phyloP scores from a whole-genome alignment of 2,888 invertebrate genomes.

The Teleogryllus oceanicus region DNA sequence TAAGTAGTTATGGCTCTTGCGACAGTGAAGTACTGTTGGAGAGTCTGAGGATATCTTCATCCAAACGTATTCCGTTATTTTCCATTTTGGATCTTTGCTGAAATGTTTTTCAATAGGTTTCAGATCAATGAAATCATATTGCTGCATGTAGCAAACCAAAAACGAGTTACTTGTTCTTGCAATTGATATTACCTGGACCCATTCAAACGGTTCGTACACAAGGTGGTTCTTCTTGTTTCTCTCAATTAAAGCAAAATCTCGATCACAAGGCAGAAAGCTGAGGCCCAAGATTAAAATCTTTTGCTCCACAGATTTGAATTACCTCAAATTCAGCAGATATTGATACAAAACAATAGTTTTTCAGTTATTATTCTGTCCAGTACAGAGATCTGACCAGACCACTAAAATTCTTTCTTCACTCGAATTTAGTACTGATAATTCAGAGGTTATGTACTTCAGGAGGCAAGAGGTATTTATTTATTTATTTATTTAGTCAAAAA shows the following conservation, averaged over 20 bases:
- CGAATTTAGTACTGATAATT: too few species aligned
- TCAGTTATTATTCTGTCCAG: too few species aligned
- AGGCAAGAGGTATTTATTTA: too few species aligned
- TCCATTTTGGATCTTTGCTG: not conserved
- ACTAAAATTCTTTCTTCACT: too few species aligned
- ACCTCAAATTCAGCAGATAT: not conserved
- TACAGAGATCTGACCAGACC: too few species aligned
- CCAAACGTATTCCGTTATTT: not conserved
- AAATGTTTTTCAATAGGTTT: not conserved
- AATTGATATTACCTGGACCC: too few species aligned
- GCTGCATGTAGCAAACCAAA: not conserved
- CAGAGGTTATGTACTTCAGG: too few species aligned
- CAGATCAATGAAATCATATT: conserved; percentile 18
- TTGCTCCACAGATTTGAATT: conserved; percentile 30
- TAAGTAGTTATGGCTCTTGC: too few species aligned
- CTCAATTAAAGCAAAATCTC: conserved; percentile 33
- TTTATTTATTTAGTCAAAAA: too few species aligned
- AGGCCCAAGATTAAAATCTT: conserved; percentile 31
- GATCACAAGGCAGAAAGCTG: conserved; percentile 33
- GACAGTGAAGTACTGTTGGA: too few species aligned
- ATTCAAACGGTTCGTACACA: not conserved
- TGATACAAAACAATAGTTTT: not conserved
- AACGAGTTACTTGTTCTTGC: not conserved
- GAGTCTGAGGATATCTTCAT: too few species aligned
- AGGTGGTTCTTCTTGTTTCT: conserved; percentile 26